Base-by-base conservation (phyloP, 2,797 vertebrate genomes). In the Characodon lateralis region DNA sequence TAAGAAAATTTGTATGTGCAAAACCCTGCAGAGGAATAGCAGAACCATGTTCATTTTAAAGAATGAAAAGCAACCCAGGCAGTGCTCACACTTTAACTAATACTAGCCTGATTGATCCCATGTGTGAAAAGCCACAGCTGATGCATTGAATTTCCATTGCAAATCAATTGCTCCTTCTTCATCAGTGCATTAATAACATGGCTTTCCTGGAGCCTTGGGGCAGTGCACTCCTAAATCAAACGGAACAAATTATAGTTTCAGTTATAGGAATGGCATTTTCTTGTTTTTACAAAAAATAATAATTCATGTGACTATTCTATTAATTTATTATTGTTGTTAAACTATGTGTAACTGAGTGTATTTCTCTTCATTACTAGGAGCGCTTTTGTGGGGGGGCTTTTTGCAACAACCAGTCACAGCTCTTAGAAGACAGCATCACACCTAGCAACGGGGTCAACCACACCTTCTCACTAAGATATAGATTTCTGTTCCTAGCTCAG, bases 121-220 rank as follows among this genome's bases (percentile, higher is more conserved):
- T 55, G 75, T 72, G 75, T 80, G 80, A 87, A 88, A 89, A 87
- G 83, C 83, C 78, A 80, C 83, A 85, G 87, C 88, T 85, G 87
- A 88, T 86, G 83, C 82, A 79, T 59, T 83, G 83, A 71, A 83
- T 91, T 91, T 90, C 77, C 80, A 86, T 59, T 72, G 78, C 70
- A 76, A 87, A 91, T 92, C 89, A 89, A 91, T 91, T 63, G 63
- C 73, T 78, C 71, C 78, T 86, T 88, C 73, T 88, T 85, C 82
- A 85, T 89, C 78, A 84, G 75, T 83, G 79, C 83, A 87, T 81
- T 75, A 81, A 79, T 12, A 56, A 76, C 73, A 41, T 59, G 48
- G 66, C 76, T 76, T 87, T 77, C 59, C n/a, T 83, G 78, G 78
- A 70, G 65, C 71, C 59, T 51, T 58, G 26, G 31, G 63, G 35